phyloP scores from a whole-genome alignment of 1,140 invertebrate species.

The Drosophila grimshawi region DNA sequence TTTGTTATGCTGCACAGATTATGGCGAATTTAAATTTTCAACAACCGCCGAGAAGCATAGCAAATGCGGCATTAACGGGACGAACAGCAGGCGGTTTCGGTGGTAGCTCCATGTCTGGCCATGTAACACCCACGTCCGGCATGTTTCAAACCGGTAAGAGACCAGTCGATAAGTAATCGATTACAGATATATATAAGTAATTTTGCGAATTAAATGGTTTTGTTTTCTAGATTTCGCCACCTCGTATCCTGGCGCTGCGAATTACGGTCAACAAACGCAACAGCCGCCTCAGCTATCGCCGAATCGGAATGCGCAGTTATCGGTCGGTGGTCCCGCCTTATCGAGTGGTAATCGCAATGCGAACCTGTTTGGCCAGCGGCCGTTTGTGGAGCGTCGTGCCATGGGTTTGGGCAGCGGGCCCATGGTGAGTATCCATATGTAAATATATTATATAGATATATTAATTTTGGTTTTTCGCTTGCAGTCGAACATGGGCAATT shows the following conservation, averaged over 20 bases:
- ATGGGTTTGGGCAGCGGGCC: constrained; percentile 85
- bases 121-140: constrained; percentile 89
- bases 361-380: constrained; percentile 90
- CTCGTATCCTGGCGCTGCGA: constrained; percentile 81
- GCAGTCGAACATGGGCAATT: constrained; percentile 84
- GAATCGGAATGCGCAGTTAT: constrained; percentile 85
- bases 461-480: constrained; percentile 5
- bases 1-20: constrained; percentile 71
- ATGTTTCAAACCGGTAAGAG: constrained; percentile 86
- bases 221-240: constrained; percentile 56
- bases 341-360: constrained; percentile 86
- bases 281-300: constrained; percentile 87
- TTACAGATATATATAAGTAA: background rate
- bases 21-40: constrained; percentile 94
- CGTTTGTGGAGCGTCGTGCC: constrained; percentile 90
- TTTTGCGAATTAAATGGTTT: background rate
- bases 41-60: constrained; percentile 91
- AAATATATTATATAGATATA: background rate
- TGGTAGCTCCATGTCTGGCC: constrained; percentile 87
- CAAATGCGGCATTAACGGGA: constrained; percentile 88
- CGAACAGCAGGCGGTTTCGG: constrained; percentile 87
- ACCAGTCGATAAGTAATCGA: constrained; percentile 10
- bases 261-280: constrained; percentile 85
- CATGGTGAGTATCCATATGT: constrained; percentile 66
- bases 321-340: constrained; percentile 85